These are phyloP conservation scores for Enteromius mattozi DNA, from an alignment of 2,797 vertebrate species.

Conservation along the genomic window DNA sequence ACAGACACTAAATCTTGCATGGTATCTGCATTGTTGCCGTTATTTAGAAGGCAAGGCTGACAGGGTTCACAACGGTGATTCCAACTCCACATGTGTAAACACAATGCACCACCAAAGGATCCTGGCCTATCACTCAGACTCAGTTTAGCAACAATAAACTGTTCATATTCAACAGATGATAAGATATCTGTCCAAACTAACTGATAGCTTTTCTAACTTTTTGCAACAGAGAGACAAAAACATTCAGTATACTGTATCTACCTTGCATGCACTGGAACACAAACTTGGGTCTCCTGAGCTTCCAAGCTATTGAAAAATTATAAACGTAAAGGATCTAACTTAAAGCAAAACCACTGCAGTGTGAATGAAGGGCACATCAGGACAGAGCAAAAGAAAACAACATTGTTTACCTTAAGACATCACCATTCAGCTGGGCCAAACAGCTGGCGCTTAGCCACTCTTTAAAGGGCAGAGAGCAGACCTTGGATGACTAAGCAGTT, in stretches of 20 bases:
- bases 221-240: not conserved
- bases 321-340: not conserved
- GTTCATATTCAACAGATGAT: not conserved
- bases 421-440: constrained; percentile 33
- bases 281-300: not conserved
- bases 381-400: constrained; percentile 25
- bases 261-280: not conserved
- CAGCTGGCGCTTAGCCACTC: constrained; percentile 3
- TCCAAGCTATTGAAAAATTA: not conserved
- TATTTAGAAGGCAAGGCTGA: constrained; percentile 32
- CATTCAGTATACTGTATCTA: not conserved
- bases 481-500: constrained; percentile 34
- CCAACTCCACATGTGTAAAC: constrained; percentile 33
- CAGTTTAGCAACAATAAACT: not conserved
- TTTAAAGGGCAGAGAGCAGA: constrained; percentile 42
- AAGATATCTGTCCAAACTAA: not conserved
- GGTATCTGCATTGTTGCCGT: constrained; percentile 18
- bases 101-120: not conserved
- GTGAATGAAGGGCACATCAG: constrained; percentile 27
- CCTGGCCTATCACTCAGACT: constrained; percentile 16
- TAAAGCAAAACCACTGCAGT: not conserved
- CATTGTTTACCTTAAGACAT: constrained; percentile 43
- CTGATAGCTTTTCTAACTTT: not conserved
- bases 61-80: constrained; percentile 3
- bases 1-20: constrained; percentile 5